Evolutionary conservation across 2,113 vertebrate genomes (phyloP).

Genomic region (Terrapene triunguis): DNA sequence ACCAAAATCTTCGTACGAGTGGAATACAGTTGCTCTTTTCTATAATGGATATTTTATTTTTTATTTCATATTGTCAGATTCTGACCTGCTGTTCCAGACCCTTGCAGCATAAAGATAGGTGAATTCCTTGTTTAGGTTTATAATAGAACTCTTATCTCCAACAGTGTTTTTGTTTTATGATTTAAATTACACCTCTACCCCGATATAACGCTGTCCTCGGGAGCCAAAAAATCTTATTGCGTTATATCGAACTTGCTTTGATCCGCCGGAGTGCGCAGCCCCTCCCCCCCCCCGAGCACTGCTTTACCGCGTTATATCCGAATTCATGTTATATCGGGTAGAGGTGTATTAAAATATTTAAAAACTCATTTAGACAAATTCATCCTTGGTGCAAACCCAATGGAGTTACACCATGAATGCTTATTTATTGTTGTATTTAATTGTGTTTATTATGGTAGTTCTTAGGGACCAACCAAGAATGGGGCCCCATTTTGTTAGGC

Average conservation of each 20-base stretch:
- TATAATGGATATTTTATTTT: not conserved
- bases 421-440: not conserved
- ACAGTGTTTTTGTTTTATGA: not conserved
- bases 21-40: not conserved
- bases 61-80: not conserved
- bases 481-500: not conserved
- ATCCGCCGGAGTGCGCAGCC: no score
- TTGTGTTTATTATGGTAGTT: not conserved
- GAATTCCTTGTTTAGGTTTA: not conserved
- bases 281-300: no score
- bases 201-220: no score
- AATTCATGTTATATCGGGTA: no score
- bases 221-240: no score
- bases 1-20: constrained; percentile 6
- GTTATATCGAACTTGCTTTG: no score
- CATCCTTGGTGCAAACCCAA: not conserved
- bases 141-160: not conserved
- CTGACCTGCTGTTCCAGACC: constrained; percentile 8
- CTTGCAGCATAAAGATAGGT: constrained; percentile 57
- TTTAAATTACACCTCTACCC: not conserved
- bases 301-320: no score
- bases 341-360: not conserved
- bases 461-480: not conserved
- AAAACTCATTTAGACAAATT: not conserved
- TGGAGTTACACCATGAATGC: not conserved